These are phyloP conservation scores for Ormyrus thymus DNA, from an alignment of 2,888 invertebrate species.

Conservation along the genomic window DNA sequence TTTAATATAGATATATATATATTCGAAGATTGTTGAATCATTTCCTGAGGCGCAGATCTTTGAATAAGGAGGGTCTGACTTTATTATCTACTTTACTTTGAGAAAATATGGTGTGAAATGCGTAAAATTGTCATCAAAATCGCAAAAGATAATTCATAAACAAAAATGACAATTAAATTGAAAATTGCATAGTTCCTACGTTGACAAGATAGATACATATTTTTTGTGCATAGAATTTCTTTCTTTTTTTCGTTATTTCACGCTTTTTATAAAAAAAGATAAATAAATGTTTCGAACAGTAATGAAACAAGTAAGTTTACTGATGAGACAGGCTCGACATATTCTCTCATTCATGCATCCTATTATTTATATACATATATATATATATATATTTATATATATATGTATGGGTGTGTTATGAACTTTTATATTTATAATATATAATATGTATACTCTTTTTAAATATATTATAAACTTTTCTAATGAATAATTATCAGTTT, in stretches of 20 bases:
- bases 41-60: too few species aligned
- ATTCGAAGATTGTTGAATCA: too few species aligned
- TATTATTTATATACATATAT: conserved; percentile 9
- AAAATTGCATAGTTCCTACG: background rate
- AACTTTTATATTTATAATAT: conserved; percentile 43
- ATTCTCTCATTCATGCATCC: conserved; percentile 31
- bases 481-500: conserved; percentile 69
- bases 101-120: too few species aligned
- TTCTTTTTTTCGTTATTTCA: background rate
- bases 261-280: background rate
- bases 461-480: conserved; percentile 72
- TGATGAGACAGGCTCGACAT: conserved; percentile 49
- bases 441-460: conserved; percentile 58
- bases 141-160: too few species aligned
- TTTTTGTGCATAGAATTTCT: conserved; percentile 8
- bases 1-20: too few species aligned
- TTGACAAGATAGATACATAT: conserved; percentile 19
- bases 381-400: conserved; percentile 23
- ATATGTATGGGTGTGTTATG: conserved; percentile 31
- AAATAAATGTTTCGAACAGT: conserved; percentile 15
- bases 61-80: too few species aligned
- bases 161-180: too few species aligned
- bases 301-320: conserved; percentile 38
- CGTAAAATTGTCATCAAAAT: too few species aligned
- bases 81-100: too few species aligned